These are phyloP conservation scores for Eurytoma californica DNA, from an alignment of 2,888 invertebrate genomes.

Conservation along the genomic window DNA sequence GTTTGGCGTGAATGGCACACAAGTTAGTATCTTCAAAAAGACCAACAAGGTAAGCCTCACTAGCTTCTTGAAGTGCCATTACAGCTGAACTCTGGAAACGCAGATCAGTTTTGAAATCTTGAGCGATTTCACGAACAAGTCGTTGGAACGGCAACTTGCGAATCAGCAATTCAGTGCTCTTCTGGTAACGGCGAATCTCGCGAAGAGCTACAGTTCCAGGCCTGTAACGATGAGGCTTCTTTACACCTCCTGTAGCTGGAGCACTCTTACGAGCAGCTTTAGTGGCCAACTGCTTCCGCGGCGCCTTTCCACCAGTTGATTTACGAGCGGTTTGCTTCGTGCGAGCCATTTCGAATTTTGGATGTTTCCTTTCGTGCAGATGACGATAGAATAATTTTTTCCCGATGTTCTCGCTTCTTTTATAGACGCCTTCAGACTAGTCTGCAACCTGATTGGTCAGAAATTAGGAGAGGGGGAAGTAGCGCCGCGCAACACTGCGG, in stretches of 20 bases:
- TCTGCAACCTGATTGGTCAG: no score
- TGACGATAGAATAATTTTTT: no score
- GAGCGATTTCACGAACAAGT: slow-evolving; percentile 33
- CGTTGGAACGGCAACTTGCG: slow-evolving; percentile 40
- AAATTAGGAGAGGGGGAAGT: background rate
- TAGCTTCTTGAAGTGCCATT: slow-evolving; percentile 32
- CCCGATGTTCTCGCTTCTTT: no score
- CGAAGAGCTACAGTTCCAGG: slow-evolving; percentile 45
- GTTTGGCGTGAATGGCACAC: slow-evolving; percentile 18
- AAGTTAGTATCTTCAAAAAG: slow-evolving; percentile 31
- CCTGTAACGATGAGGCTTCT: slow-evolving; percentile 36
- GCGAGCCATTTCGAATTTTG: background rate
- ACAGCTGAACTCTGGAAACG: slow-evolving; percentile 41
- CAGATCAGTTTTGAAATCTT: slow-evolving; percentile 36
- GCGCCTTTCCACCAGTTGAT: slow-evolving; percentile 37
- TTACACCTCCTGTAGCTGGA: slow-evolving; percentile 37
- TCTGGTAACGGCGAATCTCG: slow-evolving; percentile 43
- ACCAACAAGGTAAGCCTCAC: slow-evolving; percentile 26
- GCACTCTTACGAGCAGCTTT: slow-evolving; percentile 34
- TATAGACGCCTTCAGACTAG: no score
- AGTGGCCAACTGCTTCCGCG: slow-evolving; percentile 26
- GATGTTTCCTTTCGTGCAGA: no score
- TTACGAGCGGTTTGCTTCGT: slow-evolving; percentile 41
- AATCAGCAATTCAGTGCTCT: slow-evolving; percentile 37
- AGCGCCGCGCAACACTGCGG: background rate